These are phyloP conservation scores for Albula goreensis DNA, from an alignment of 2,113 vertebrate species.

Conservation along the genomic window DNA sequence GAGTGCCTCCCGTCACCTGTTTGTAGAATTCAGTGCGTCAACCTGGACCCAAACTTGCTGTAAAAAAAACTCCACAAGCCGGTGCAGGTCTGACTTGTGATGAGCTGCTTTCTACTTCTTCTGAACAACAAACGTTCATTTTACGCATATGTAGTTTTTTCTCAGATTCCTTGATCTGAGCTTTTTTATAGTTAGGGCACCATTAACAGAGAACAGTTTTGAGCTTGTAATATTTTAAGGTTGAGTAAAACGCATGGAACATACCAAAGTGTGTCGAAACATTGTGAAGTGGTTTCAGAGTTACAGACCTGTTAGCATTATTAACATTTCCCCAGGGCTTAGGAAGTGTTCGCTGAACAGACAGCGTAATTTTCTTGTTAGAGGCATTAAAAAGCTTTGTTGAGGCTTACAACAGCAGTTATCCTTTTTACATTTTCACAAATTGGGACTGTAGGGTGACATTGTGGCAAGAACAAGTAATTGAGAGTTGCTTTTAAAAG, in stretches of 20 bases:
- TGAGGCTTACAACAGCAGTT: no score
- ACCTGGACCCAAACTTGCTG: not conserved
- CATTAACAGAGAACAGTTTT: not conserved
- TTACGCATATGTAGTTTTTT: not conserved
- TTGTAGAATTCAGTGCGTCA: conserved; percentile 8
- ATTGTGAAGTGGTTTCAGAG: not conserved
- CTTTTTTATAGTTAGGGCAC: not conserved
- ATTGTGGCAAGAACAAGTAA: no score
- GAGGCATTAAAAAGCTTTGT: no score
- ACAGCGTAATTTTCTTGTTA: no score
- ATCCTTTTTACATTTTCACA: not conserved
- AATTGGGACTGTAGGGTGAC: not conserved
- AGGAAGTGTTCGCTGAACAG: no score
- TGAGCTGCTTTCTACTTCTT: not conserved
- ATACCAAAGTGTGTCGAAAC: not conserved
- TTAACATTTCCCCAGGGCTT: no score
- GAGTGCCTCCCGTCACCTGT: conserved; percentile 23
- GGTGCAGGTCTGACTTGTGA: not conserved
- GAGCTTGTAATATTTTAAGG: not conserved
- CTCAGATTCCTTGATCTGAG: not conserved
- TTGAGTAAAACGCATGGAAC: not conserved
- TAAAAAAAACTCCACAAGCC: not conserved
- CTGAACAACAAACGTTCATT: not conserved
- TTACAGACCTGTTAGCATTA: not conserved
- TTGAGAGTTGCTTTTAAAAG: not conserved